Base-by-base conservation (phyloP, 2,797 vertebrate species). In the Microctenopoma steveboyesi region DNA sequence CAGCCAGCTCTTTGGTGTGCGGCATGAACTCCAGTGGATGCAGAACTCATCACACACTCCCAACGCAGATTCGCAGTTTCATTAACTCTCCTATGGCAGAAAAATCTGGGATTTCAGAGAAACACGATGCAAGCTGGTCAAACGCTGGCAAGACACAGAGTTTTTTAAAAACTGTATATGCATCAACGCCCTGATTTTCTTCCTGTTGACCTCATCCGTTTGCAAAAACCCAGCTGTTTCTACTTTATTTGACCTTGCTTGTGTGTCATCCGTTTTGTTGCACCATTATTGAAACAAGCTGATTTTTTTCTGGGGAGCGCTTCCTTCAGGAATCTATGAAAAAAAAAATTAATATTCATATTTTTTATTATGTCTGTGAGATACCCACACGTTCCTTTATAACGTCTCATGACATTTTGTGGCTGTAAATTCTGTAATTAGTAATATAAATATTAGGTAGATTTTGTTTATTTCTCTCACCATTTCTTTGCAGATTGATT, bases 371-470 rank as follows among this genome's bases (percentile, higher is more conserved):
- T 81, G 84, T 88, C 71, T 53, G 72, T 70, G 74, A 86, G 79
- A 85, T 76, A 75, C 50, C 65, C 53, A 65, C 51, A 76, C 25
- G 58, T 79, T 70, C 82, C 78, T 80, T 87, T 86, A 74, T 89
- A 86, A 66, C 86, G 84, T 80, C 86, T 80, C 74, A 75, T 86
- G 65, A 87, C 69, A 81, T 84, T 87, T 81, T 89, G 89, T 91
- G 88, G 88, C 64, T 93, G 88, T 89, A 92, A 88, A 92, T 93
- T 90, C 90, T 93, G 92, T 94, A 93, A 92, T 93, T 94, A 94
- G 82, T 93, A 92, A 93, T 94, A 93, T 93, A 92, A 94, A 94
- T 91, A 92, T 72, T 88, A 92, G 86, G 76, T 93, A 93, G 90
- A 40, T 68, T 82, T 83, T 74, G 81, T 88, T 83, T 46, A 39